Conservation (phyloP, 2,113 vertebrate genomes). For the Tamias sibiricus region DNA sequence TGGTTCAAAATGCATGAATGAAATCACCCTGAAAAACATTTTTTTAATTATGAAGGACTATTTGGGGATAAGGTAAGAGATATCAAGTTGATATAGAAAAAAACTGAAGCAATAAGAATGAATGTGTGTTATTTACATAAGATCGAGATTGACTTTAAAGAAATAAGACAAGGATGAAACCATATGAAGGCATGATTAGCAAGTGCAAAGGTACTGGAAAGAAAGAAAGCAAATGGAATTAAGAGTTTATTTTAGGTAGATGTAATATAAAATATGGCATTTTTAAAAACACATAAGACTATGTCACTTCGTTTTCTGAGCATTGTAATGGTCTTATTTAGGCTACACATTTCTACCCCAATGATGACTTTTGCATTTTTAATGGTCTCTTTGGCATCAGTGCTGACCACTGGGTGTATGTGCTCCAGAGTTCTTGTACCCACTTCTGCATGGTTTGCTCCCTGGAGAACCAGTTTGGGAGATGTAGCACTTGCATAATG, state of each 20-base stretch:
- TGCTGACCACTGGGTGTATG: neutral
- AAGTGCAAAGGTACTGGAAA: neutral
- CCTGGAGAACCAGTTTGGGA: neutral
- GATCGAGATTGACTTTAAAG: neutral
- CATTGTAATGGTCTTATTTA: neutral
- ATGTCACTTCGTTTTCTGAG: neutral
- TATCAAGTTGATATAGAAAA: neutral
- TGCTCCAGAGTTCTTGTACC: neutral
- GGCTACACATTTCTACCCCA: neutral
- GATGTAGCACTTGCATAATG: neutral
- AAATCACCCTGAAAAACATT: neutral
- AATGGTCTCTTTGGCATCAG: neutral
- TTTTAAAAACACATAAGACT: neutral
- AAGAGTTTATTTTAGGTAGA: neutral
- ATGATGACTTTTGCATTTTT: neutral
- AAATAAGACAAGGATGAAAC: neutral
- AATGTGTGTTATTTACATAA: neutral
- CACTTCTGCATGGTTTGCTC: neutral
- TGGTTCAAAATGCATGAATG: neutral
- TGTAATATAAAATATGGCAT: neutral
- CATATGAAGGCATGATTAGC: neutral
- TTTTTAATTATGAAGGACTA: neutral
- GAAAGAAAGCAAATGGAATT: neutral
- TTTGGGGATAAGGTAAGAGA: neutral
- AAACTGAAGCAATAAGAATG: neutral